Percentiles rank a stretch among this genome's conserved stretches.
These are phyloP conservation scores for Acleris cristana DNA, from an alignment of 2,888 invertebrate genomes.

Conservation along the genomic window DNA sequence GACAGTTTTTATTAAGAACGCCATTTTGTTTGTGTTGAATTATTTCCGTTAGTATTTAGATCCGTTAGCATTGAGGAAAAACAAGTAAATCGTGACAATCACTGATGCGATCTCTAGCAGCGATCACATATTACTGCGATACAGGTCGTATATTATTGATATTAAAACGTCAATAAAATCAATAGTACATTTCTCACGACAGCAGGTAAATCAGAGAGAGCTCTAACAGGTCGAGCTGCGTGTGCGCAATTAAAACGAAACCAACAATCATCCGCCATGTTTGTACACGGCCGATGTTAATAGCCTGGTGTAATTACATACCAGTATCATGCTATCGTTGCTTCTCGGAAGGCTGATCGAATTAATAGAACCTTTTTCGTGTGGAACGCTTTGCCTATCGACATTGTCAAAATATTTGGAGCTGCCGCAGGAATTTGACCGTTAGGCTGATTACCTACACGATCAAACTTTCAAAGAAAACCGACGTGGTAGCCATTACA, in stretches of 20 bases:
- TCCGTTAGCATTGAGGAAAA: not conserved
- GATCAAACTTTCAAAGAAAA: conserved; percentile 1
- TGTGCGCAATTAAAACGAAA: conserved; percentile 83
- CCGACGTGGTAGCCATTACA: not conserved
- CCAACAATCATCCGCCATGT: conserved; percentile 83
- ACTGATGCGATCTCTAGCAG: not conserved
- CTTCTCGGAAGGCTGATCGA: conserved; percentile 82
- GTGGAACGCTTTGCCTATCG: conserved; percentile 51
- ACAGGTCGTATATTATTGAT: not conserved
- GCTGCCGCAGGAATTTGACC: conserved; percentile 5
- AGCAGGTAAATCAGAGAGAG: conserved; percentile 70
- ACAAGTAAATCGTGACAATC: too few species aligned
- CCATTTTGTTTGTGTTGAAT: conserved; percentile 9
- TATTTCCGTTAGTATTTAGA: not conserved
- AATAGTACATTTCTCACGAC: conserved; percentile 78
- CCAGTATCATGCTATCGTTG: conserved; percentile 76
- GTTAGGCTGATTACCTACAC: not conserved
- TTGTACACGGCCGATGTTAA: conserved; percentile 83
- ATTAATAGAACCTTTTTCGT: conserved; percentile 80
- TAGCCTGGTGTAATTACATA: conserved; percentile 82
- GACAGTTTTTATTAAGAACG: conserved; percentile 12
- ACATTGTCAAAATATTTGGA: conserved; percentile 36
- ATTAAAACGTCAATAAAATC: conserved; percentile 59
- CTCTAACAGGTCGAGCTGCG: conserved; percentile 78
- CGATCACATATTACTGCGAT: not conserved